phyloP scores from a whole-genome alignment of 2,113 vertebrate genomes.

The Python bivittatus region DNA sequence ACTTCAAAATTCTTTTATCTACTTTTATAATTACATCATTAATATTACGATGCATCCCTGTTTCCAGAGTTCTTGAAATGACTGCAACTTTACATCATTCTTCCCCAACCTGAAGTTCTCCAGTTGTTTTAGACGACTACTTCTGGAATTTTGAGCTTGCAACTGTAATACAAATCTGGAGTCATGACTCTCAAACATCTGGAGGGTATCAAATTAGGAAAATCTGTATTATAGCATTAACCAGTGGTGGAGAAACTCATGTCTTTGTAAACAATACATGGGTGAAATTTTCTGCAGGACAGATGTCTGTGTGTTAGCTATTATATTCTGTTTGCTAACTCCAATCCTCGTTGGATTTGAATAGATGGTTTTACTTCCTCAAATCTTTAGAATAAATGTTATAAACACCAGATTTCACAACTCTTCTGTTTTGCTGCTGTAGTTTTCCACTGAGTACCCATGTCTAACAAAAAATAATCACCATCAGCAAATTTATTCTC shows the following conservation, averaged over 20 bases:
- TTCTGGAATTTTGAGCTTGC: too few species aligned
- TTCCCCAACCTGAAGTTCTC: too few species aligned
- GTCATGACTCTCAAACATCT: too few species aligned
- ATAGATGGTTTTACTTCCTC: not conserved
- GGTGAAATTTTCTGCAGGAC: too few species aligned
- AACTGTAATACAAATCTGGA: too few species aligned
- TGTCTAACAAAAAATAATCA: not conserved
- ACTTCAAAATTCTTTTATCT: too few species aligned
- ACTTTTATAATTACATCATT: not conserved
- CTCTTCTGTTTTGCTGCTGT: not conserved
- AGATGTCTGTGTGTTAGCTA: not conserved
- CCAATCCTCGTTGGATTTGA: conserved; percentile 6
- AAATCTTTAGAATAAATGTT: conserved; percentile 34
- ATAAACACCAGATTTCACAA: conserved; percentile 39
- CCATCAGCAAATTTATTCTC: conserved; percentile 17
- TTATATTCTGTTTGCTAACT: not conserved
- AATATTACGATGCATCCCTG: not conserved
- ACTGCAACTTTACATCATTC: not conserved
- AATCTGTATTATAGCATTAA: not conserved
- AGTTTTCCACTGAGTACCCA: conserved; percentile 13
- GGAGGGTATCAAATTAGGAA: too few species aligned
- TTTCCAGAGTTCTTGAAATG: not conserved
- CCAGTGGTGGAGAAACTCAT: not conserved
- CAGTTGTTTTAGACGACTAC: too few species aligned
- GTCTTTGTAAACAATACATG: not conserved